Evolutionary conservation across 2,797 vertebrate species (phyloP), one percentile per base, ranked within the genome.

Genomic region (Cyclopterus lumpus): DNA sequence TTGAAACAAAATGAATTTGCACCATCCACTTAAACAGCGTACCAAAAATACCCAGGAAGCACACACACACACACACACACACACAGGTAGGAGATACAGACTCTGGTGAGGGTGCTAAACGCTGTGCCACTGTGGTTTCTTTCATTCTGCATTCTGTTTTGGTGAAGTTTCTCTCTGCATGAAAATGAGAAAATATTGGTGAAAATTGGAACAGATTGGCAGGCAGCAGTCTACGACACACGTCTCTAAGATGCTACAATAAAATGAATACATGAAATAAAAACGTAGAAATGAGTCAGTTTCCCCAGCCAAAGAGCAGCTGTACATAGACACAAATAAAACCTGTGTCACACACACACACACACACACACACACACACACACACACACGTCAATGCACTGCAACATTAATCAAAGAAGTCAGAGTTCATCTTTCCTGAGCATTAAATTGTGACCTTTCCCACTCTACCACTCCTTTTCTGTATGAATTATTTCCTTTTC

Each of bases 371-470:
- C 20, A 48, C 18, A 32, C 38, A 46, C 7, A 44, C 4, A 24
- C 26, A 34, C 42, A 40, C 28, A 51, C 5, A 67, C 24, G 18
- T 2, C 1, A 51, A 58, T 40, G 34, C 28, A 42, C 30, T 57
- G 11, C 49, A 79, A 82, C 32, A 60, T 81, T 77, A 40, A 74
- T 75, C 36, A 48, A 0, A 53, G 26, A 71, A 60, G 74, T 79
- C 73, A 65, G 49, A 60, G 73, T 76, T 81, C 77, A 83, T 62
- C 40, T 22, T 75, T 68, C 60, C 48, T 1, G 38, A 71, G 77
- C 71, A 84, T 68, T 72, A 11, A 80, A 42, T 59, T 38, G 15
- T 76, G 77, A 83, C 81, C 78, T 79, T 74, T 67, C 38, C 5
- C 14, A 34, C 73, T 68, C 54, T 54, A 62, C 32, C 58, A 34